Conservation (phyloP, 2,797 vertebrate genomes). For the Pseudotriccus pelzelni region DNA sequence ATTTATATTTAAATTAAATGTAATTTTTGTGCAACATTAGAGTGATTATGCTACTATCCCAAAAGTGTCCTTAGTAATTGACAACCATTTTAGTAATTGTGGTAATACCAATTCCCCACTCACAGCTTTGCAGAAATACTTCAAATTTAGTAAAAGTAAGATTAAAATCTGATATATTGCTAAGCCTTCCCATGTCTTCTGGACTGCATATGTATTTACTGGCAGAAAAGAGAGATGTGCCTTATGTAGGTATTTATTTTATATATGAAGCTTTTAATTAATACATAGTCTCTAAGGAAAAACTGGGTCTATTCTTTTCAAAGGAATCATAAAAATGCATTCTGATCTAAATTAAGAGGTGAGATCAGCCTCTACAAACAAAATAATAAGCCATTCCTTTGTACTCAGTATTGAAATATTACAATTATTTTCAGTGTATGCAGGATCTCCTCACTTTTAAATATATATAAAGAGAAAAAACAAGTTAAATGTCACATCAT, state of each 20-base stretch:
- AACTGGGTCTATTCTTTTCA: background rate
- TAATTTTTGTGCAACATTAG: background rate
- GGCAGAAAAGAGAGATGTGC: background rate
- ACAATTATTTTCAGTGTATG: background rate
- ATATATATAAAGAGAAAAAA: background rate
- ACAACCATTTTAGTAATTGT: background rate
- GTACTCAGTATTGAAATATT: background rate
- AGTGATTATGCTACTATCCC: background rate
- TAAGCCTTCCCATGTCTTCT: background rate
- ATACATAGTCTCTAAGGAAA: background rate
- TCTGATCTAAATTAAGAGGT: background rate
- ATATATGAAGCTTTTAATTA: background rate
- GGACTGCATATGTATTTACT: background rate
- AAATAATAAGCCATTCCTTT: background rate
- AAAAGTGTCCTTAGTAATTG: background rate
- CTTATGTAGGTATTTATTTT: background rate
- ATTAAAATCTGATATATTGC: background rate
- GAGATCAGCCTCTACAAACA: background rate
- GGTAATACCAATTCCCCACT: background rate
- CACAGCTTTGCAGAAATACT: background rate
- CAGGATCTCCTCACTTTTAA: background rate
- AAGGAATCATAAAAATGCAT: background rate
- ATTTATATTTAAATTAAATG: background rate
- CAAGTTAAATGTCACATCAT: background rate
- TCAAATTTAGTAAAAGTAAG: background rate